These are phyloP conservation scores for Campoplex capitator DNA, from an alignment of 2,888 invertebrate species.

Conservation along the genomic window DNA sequence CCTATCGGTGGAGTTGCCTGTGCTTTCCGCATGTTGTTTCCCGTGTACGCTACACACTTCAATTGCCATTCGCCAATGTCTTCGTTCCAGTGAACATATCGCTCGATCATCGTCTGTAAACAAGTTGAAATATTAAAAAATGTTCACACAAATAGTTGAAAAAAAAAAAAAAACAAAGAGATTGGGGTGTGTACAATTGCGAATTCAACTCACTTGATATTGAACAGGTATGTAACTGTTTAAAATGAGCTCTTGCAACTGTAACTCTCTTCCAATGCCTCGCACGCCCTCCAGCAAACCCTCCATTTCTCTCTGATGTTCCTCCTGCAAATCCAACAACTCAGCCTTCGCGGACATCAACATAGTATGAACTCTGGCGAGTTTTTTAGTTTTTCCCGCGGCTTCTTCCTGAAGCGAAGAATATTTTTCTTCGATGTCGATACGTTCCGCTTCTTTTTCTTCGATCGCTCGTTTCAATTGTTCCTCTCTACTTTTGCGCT, in stretches of 20 bases:
- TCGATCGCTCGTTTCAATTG: constrained; percentile 92
- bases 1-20: constrained; percentile 80
- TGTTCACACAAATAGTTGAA: no score
- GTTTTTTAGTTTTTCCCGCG: constrained; percentile 95
- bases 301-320: constrained; percentile 99
- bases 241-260: constrained; percentile 95
- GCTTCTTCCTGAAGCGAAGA: constrained; percentile 98
- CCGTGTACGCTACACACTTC: constrained; percentile 98
- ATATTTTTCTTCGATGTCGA: constrained; percentile 98
- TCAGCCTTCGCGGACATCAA: constrained; percentile 94
- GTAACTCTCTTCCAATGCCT: constrained; percentile 95
- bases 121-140: neutral
- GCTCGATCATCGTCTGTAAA: constrained; percentile 92
- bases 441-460: constrained; percentile 96
- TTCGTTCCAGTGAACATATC: constrained; percentile 98
- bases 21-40: constrained; percentile 97
- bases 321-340: constrained; percentile 94
- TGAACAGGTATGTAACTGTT: constrained; percentile 97
- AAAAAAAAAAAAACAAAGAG: neutral
- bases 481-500: constrained; percentile 91
- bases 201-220: constrained; percentile 90
- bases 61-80: constrained; percentile 99
- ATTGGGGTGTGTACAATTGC: neutral
- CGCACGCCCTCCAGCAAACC: constrained; percentile 97
- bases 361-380: constrained; percentile 95